Conservation (phyloP, 2,888 invertebrate species). For the Horisme vitalbata region DNA sequence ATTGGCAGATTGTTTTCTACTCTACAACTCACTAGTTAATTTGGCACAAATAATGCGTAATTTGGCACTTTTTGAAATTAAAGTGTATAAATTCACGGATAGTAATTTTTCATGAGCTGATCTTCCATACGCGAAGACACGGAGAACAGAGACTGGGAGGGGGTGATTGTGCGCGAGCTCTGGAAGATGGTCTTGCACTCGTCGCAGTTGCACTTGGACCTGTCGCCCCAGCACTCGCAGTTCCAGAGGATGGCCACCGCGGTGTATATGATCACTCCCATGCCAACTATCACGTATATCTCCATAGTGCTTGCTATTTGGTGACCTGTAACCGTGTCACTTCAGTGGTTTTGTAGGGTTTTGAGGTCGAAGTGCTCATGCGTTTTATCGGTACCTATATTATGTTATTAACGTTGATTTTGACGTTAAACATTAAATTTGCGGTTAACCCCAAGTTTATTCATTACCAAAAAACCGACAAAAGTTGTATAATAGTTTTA, state of each 20-base stretch:
- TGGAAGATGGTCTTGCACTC: constrained; percentile 63
- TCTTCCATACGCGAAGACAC: constrained; percentile 63
- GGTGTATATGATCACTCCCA: constrained; percentile 68
- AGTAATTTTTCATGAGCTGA: constrained; percentile 37
- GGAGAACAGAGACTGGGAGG: constrained; percentile 44
- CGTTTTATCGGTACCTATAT: constrained; percentile 13
- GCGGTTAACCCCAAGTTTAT: too few species aligned
- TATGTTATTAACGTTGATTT: too few species aligned
- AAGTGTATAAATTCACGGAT: constrained; percentile 7
- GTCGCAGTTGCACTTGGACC: constrained; percentile 66
- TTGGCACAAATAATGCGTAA: constrained; percentile 1
- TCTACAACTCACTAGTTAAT: not conserved
- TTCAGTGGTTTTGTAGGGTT: constrained; percentile 37
- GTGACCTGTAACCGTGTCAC: constrained; percentile 32
- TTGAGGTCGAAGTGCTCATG: not conserved
- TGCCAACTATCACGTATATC: constrained; percentile 68
- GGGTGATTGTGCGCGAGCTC: constrained; percentile 38
- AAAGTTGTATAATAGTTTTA: too few species aligned
- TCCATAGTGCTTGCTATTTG: constrained; percentile 50
- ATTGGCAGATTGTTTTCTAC: not conserved
- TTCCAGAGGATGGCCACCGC: constrained; percentile 57
- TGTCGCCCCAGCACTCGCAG: constrained; percentile 61
- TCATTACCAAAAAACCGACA: too few species aligned
- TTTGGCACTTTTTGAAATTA: constrained; percentile 7
- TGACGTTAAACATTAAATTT: too few species aligned